Conservation (phyloP, 2,888 invertebrate genomes). For the Andricus curvator region DNA sequence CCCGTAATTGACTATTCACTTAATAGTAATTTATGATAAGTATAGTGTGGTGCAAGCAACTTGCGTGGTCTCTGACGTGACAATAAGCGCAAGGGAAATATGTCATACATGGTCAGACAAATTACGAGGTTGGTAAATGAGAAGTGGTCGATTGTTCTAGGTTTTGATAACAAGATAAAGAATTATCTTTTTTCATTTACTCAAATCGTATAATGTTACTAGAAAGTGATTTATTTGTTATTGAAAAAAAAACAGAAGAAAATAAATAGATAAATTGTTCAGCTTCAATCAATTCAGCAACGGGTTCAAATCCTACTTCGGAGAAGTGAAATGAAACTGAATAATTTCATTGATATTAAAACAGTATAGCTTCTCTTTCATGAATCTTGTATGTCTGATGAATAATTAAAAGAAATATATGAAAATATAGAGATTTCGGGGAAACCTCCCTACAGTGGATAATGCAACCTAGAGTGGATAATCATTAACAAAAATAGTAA, state of each 20-base stretch:
- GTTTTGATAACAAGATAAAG: conserved; percentile 14
- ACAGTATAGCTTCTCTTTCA: not conserved
- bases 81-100: conserved; percentile 29
- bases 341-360: not conserved
- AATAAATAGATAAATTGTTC: no score
- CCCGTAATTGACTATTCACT: not conserved
- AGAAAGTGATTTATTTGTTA: not conserved
- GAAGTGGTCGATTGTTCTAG: conserved; percentile 10
- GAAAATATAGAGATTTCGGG: no score
- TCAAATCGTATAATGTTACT: not conserved
- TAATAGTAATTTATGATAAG: conserved; percentile 18
- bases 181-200: not conserved
- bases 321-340: not conserved
- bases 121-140: conserved; percentile 7
- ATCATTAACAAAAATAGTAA: no score
- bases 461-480: no score
- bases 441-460: no score
- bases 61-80: conserved; percentile 18
- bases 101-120: conserved; percentile 19
- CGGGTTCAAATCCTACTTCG: no score
- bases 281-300: no score
- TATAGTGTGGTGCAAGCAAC: conserved; percentile 23
- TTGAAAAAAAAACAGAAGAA: no score
- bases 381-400: no score
- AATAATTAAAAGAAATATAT: no score